phyloP scores from a whole-genome alignment of 2,113 vertebrate species.

The Entomyzon cyanotis region DNA sequence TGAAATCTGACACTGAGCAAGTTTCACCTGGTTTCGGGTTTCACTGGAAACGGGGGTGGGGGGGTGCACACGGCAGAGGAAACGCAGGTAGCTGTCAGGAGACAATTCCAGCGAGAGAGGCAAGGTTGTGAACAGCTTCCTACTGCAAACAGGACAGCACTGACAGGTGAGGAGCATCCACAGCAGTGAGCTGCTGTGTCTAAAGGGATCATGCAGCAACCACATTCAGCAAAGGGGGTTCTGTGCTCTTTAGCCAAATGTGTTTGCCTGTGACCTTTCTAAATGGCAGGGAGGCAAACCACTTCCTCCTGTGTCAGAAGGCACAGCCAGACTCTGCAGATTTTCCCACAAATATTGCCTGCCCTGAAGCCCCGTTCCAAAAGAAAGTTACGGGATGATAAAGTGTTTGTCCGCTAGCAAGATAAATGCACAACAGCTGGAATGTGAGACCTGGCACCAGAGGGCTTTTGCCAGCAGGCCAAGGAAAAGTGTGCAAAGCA shows the following conservation, averaged over 20 bases:
- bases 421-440: constrained; percentile 76
- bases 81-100: background rate
- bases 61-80: background rate
- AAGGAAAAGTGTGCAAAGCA: constrained; percentile 52
- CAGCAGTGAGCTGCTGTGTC: background rate
- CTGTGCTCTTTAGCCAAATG: background rate
- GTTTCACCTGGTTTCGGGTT: constrained; percentile 46
- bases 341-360: constrained; percentile 69
- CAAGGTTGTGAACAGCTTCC: background rate
- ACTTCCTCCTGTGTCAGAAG: background rate
- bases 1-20: background rate
- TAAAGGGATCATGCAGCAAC: rapidly evolving
- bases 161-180: background rate
- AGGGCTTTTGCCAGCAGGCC: constrained; percentile 65
- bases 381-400: constrained; percentile 18
- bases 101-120: background rate
- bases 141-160: background rate
- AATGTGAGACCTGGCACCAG: constrained; percentile 69
- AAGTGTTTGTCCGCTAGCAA: constrained; percentile 41
- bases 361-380: background rate
- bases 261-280: background rate
- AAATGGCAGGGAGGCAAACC: background rate
- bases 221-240: background rate
- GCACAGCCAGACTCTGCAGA: background rate
- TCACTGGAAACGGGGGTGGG: background rate